Evolutionary conservation across 2,797 vertebrate genomes (phyloP).

Genomic region (Borostomias antarcticus): DNA sequence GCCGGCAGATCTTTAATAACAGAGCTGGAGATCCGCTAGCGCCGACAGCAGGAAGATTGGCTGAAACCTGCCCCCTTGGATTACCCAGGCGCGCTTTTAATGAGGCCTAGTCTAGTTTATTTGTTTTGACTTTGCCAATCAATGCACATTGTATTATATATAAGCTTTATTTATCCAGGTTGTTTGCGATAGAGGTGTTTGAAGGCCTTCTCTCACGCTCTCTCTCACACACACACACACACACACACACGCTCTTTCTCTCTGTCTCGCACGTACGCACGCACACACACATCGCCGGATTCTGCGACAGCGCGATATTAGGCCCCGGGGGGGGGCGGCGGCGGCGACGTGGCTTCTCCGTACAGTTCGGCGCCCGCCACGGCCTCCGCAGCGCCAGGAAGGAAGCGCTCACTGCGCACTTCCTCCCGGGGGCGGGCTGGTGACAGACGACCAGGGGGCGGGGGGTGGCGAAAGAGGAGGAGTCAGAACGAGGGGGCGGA

Average conservation of each 20-base stretch:
- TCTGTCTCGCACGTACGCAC: too few species aligned
- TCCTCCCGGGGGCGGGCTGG: slow-evolving; percentile 6
- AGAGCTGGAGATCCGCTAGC: background rate
- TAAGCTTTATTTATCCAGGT: background rate
- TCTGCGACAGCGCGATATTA: background rate
- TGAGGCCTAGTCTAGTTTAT: too few species aligned
- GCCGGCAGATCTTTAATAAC: background rate
- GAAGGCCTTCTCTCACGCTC: background rate
- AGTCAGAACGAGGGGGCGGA: background rate
- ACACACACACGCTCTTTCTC: background rate
- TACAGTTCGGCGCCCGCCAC: background rate
- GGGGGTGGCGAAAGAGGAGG: background rate
- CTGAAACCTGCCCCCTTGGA: too few species aligned
- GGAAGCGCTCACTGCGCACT: slow-evolving; percentile 23
- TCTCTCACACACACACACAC: background rate
- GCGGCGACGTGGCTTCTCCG: background rate
- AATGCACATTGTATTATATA: too few species aligned
- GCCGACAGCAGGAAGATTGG: too few species aligned
- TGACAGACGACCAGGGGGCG: background rate
- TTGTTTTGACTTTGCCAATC: too few species aligned
- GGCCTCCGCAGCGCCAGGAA: slow-evolving; percentile 6
- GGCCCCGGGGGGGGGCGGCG: background rate
- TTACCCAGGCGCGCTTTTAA: background rate
- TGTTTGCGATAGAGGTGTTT: background rate
- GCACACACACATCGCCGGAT: too few species aligned